These are phyloP conservation scores for Erpobdella octoculata DNA, from an alignment of 2,888 invertebrate species.

Conservation along the genomic window DNA sequence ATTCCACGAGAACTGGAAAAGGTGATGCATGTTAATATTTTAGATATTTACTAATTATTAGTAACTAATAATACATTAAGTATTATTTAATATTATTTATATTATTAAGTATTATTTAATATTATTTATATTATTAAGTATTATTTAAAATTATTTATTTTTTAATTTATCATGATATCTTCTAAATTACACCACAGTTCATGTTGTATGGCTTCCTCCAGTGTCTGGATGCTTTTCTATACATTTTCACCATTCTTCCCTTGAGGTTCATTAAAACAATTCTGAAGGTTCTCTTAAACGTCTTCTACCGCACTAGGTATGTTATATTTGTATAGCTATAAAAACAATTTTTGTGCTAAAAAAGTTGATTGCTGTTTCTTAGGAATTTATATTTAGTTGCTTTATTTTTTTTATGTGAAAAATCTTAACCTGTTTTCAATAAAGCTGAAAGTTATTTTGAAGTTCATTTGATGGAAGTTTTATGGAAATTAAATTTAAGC, in stretches of 20 bases:
- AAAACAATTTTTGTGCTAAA: too few species aligned
- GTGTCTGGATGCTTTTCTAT: constrained; percentile 92
- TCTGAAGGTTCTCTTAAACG: constrained; percentile 62
- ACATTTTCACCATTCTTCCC: constrained; percentile 93
- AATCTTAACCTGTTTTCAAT: too few species aligned
- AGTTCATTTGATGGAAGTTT: too few species aligned
- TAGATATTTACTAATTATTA: neutral
- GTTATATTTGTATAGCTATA: too few species aligned
- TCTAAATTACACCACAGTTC: constrained; percentile 42
- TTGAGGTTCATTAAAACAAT: constrained; percentile 79
- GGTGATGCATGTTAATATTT: too few species aligned
- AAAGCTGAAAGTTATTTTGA: too few species aligned
- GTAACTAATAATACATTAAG: neutral
- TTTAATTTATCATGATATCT: neutral
- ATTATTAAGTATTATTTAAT: constrained; percentile 9
- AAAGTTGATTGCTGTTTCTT: too few species aligned
- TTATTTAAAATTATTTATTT: constrained; percentile 2
- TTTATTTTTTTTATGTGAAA: too few species aligned
- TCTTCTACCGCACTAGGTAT: too few species aligned
- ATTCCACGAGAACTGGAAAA: constrained; percentile 72
- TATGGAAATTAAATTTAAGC: too few species aligned
- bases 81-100: constrained; percentile 11
- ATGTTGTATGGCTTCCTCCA: constrained; percentile 54
- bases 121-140: constrained; percentile 17
- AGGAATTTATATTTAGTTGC: too few species aligned